Base-by-base conservation (phyloP, 2,888 invertebrate genomes). In the Nasonia oneida region DNA sequence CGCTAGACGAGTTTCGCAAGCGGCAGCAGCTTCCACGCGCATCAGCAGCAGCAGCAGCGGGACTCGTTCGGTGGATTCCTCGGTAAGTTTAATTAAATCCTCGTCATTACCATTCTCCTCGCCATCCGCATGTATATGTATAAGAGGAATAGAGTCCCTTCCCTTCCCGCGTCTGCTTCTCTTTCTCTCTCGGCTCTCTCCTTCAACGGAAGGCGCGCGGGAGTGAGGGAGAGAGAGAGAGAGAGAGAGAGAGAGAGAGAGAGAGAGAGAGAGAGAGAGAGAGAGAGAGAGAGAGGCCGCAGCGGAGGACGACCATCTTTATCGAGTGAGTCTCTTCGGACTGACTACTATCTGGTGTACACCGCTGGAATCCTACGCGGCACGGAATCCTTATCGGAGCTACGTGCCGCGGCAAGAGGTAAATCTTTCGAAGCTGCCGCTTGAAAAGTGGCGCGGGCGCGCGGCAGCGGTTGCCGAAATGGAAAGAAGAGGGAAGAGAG, bases 71-170 rank as follows among this genome's bases (percentile, higher is more conserved):
- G n/a, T 71, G 64, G 71, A 57, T 78, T 81, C 64, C 64, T 29
- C 57, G 70, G 29, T 74, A 73, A 78, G 73, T 78, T 81, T 81
- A 81, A 85, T 85, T 81, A 85, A 85, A 85, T 81, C 81, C 73
- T 78, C 76, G 64, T 85, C 81, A 81, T 85, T 73, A 77, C 80
- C 77, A 77, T 81, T 81, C 70, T 29, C 39, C 81, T 29, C 18
- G 67, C 73, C 53, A 84, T 74, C 57, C 67, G 29, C 29, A 75
- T 57, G 73, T 83, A 83, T 78, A 79, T 74, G 74, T 75, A 80
- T 71, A 74, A 78, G 53, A 12, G 73, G 81, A 37, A 29, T 14
- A 18, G 15, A 18, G 33, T 53, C 42, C 29, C 50, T 80, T 53
- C 42, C 29, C 50, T 80, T 14, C 33, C n/a, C 67, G 23, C 23